Base-by-base conservation (phyloP, 2,113 vertebrate genomes). In the Pandion haliaetus region DNA sequence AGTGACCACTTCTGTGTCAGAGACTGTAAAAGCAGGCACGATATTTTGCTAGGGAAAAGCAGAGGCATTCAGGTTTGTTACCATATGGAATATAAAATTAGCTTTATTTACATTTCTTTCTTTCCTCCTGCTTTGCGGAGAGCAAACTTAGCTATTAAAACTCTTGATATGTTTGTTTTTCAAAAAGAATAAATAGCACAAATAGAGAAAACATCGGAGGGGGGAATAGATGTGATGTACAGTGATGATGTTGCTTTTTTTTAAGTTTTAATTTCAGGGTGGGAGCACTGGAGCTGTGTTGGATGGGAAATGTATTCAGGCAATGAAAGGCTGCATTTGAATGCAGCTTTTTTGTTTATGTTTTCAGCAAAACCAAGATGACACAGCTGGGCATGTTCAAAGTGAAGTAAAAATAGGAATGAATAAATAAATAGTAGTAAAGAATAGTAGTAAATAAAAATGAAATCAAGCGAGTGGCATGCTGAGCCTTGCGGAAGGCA, bases 1-100 rank as follows among this genome's bases (percentile, higher is more conserved):
- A 93, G 86, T 97, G 97, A 97, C 96, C 97, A 95, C 71, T 97
- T 98, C 97, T 93, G 77, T 98, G 96, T 98, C 97, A 97, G 76
- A 95, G 96, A 77, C 96, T 97, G 86, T 70, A 96, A 98, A 98
- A 96, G 87, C 80, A 96, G 95, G 88, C 91, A 88, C 8, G 32
- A 76, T 94, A 59, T 97, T 97, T 97, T 95, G 88, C 96, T 92
- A 96, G 84, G 74, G 88, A 91, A 96, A 95, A 95, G 87, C 90
- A 87, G 84, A 93, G 70, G 57, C 78, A 32, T 47, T 83, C 65
- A 58, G 83, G 50, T 95, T 94, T 52, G 49, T 95, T 94, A 40
- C 81, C 26, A 8, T 95, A 90, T 86, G 49, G 57, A 40, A 85
- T 94, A 45, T 57, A 86, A 90, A 85, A 85, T 94, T 85, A 91